Evolutionary conservation across 2,888 invertebrate species (phyloP), one percentile per base, ranked within the genome.

Genomic region (Pemphredon lugubris): DNA sequence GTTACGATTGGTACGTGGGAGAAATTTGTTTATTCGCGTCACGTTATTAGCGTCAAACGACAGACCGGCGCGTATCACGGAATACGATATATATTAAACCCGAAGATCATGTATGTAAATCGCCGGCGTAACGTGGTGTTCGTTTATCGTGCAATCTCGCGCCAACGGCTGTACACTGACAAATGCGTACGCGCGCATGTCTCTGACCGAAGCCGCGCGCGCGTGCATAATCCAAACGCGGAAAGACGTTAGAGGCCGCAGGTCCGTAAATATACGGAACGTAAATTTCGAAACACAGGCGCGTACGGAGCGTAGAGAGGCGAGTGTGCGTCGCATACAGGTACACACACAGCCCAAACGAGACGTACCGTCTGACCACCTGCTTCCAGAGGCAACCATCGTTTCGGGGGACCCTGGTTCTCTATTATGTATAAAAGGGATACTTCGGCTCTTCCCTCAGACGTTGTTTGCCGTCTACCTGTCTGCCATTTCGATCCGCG

Each of bases 401-500:
- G 77, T 81, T 84, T 83, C 73, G 69, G 77, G 64, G 69, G 72
- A 67, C 60, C 67, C 37, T 42, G 53, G 30, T 39, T 71, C 63
- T 81, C 65, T 81, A 84, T 84, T 83, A 83, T 79, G 82, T 82
- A 83, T 86, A 83, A 83, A 79, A 75, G 79, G 79, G 75, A 81
- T 81, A 82, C 81, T 82, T 79, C 55, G 71, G 74, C 70, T 81
- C 61, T 73, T 78, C 76, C 75, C 73, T 50, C 58, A 79, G 83
- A 79, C 79, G 68, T 79, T 83, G 83, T 82, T 84, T 82, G 79
- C 83, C 82, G 72, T 86, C 79, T 81, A 83, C 82, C 83, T 83
- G 81, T 77, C 81, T 68, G 75, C 72, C 67, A 73, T 80, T 78
- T 73, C 74, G 67, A 69, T 64, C 71, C 64, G 63, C 59, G 77